Evolutionary conservation across 2,888 invertebrate species (phyloP).

Genomic region (Ornithoptera priamus): DNA sequence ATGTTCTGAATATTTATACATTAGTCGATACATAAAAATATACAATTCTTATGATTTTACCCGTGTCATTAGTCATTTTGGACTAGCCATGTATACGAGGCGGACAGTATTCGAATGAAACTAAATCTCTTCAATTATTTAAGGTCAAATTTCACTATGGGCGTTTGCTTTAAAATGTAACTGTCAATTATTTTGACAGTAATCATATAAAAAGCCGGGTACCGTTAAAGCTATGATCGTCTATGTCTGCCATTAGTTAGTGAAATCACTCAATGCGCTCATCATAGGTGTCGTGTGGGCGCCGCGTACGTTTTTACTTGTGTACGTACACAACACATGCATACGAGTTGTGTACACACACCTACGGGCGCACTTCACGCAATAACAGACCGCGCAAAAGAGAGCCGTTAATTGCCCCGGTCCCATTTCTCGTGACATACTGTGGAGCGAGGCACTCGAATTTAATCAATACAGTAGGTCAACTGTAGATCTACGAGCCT

Average conservation of each 20-base stretch:
- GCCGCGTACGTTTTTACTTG: constrained; percentile 3
- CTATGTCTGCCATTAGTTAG: constrained; percentile 2
- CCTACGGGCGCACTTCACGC: constrained; percentile 1
- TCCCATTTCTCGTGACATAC: constrained; percentile 37
- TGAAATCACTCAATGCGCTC: constrained; percentile 14
- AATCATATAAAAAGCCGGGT: constrained; percentile 7
- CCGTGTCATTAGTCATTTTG: too few relatives aligned
- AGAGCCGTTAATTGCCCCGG: constrained; percentile 54
- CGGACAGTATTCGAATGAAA: too few relatives aligned
- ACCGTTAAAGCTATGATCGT: constrained; percentile 15
- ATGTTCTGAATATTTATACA: too few relatives aligned
- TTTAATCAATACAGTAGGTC: background rate
- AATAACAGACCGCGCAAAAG: constrained; percentile 35
- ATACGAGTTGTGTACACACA: background rate
- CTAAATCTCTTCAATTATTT: too few relatives aligned
- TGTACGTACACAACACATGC: background rate
- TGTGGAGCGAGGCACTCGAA: constrained; percentile 13
- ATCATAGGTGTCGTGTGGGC: constrained; percentile 23
- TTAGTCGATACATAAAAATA: too few relatives aligned
- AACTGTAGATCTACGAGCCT: background rate
- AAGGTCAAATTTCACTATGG: background rate
- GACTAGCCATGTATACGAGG: too few relatives aligned
- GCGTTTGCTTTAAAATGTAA: background rate
- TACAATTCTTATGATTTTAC: too few relatives aligned
- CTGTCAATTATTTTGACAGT: constrained; percentile 4